Conservation (phyloP, 1,140 invertebrate species). For the Bombus huntii region DNA sequence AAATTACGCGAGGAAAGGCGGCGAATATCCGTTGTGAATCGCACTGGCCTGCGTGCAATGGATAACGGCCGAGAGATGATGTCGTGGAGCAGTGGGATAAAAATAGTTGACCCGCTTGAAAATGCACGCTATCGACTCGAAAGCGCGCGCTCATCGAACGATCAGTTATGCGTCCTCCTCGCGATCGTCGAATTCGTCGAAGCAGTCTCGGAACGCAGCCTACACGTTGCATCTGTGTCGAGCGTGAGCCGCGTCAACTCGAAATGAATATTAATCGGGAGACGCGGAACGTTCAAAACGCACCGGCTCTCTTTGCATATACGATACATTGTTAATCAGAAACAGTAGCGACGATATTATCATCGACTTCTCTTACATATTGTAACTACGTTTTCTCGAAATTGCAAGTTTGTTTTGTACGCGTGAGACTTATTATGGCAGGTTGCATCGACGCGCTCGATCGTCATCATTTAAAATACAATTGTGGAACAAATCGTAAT, state of each 20-base stretch:
- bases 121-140: conserved; percentile 40
- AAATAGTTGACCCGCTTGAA: conserved; percentile 59
- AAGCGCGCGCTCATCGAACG: neutral
- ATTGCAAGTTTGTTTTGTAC: neutral
- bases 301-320: conserved; percentile 1
- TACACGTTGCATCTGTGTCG: neutral
- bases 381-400: neutral
- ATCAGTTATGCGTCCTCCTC: neutral
- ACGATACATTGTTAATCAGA: neutral
- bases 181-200: neutral
- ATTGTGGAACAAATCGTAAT: neutral
- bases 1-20: neutral
- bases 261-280: conserved; percentile 24
- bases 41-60: neutral
- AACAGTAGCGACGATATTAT: neutral
- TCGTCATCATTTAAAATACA: neutral
- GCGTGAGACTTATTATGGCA: neutral
- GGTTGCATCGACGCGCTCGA: neutral
- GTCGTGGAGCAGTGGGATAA: conserved; percentile 28
- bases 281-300: neutral
- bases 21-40: neutral
- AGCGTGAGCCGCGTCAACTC: neutral
- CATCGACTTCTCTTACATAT: no score
- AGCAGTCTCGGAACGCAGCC: neutral
- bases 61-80: conserved; percentile 29